Base-by-base conservation (phyloP, 2,888 invertebrate species). In the Cartodere bifasciata region DNA sequence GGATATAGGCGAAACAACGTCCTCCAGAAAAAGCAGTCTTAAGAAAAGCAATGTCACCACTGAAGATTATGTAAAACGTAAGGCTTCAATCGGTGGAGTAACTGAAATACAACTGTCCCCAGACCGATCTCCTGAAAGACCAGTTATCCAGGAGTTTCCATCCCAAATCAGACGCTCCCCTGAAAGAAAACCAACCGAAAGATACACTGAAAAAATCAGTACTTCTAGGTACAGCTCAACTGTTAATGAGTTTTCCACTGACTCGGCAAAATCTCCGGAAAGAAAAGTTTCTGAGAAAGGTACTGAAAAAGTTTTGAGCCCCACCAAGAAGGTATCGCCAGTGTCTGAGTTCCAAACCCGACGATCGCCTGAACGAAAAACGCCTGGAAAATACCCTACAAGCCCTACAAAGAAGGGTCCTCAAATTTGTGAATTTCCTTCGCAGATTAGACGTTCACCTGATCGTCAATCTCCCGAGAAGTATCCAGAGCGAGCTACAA, bases 401-500 rank as follows among this genome's bases (percentile, higher is more conserved):
- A n/a, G n/a, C n/a, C n/a, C 38, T 12, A 17, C 22, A 10, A 41
- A 36, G 31, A 30, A 28, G 13, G 12, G 12, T 9, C 34, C 32
- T 10, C 33, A 23, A 28, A 34, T 37, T 21, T 24, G 32, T 7
- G 44, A 47, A 31, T 42, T 43, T 34, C 44, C 43, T 11, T 31
- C 38, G 4, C 41, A 43, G 29, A 31, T 32, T 16, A 36, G 37
- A 17, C 34, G 14, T 29, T 28, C 36, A 10, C 40, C 44, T 1
- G 32, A 37, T 16, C 36, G 28, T n/a, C 31, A 37, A 31, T 35
- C 39, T 4, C 25, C 37, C 15, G 36, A 35, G 28, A 26, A 28
- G 10, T 39, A 40, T 34, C 39, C 39, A 11, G 43, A 42, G 15
- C 29, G 40, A 23, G 35, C 32, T 25, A 23, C 29, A 22, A n/a